Evolutionary conservation across 2,797 vertebrate genomes (phyloP), one percentile per base, ranked within the genome.

Genomic region (Moxostoma hubbsi): DNA sequence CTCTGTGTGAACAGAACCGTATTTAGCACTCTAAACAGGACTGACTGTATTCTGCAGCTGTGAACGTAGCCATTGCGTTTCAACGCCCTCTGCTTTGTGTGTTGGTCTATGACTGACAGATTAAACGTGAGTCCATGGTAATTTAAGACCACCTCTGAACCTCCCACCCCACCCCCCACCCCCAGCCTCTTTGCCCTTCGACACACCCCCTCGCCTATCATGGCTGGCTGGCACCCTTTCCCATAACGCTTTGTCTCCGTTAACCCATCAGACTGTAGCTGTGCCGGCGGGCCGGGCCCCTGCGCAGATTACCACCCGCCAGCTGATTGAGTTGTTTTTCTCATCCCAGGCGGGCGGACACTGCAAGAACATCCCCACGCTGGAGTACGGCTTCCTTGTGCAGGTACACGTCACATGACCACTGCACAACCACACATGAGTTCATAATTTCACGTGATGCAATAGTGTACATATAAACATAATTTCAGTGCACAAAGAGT

Each of bases 321-420:
- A 95, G 93, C 94, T 95, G 94, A 95, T 95, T 94, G 93, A 95
- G 94, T 94, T 95, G 92, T 93, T 95, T 93, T 93, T 93, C 88
- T 86, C 81, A 91, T 90, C 88, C 69, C 94, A 99, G 98, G 97
- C 97, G 54, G 97, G 97, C n/a, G 96, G 97, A 85, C 97, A 98
- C 92, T 98, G 97, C 93, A 99, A 99, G 94, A 99, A 97, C 85
- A 94, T 98, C 88, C 98, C 98, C 80, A 99, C 97, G 11, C 92
- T 99, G 95, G 98, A 99, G 87, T 98, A 98, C 7, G 98, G 97
- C 88, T 99, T 99, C 91, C 95, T 99, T 50, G 98, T 98, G 84
- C 97, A 99, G 96, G 97, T 99, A 93, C 90, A 18, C 5, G 47
- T 16, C 47, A 1, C 16, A 47, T 9, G 6, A 6, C 66, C 15